Evolutionary conservation across 2,888 invertebrate genomes (phyloP).

Genomic region (Drosophila picticornis): DNA sequence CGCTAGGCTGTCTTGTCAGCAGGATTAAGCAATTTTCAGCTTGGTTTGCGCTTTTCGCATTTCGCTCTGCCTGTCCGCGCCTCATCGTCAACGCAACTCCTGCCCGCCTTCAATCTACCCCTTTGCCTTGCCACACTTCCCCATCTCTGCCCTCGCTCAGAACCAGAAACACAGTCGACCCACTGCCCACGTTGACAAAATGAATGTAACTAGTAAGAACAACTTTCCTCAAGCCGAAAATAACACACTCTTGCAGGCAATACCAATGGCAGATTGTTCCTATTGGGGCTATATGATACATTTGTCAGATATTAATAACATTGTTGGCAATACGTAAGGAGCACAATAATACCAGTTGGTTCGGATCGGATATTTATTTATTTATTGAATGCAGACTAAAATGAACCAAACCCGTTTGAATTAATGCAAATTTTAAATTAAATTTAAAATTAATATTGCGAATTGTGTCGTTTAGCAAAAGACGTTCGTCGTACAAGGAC

Average conservation of each 20-base stretch:
- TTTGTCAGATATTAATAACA: not conserved
- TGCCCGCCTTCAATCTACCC: conserved; percentile 1
- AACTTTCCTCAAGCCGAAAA: not conserved
- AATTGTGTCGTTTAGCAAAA: not conserved
- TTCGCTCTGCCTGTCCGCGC: conserved; percentile 63
- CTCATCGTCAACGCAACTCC: conserved; percentile 50
- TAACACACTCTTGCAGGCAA: not conserved
- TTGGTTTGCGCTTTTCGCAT: conserved; percentile 71
- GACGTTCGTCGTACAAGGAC: not conserved
- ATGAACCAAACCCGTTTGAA: not conserved
- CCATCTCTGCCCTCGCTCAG: not conserved
- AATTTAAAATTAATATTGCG: not conserved
- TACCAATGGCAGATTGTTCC: not conserved
- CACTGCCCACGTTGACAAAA: conserved; percentile 73
- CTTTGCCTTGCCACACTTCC: not conserved
- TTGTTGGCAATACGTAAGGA: not conserved
- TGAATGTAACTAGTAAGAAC: conserved; percentile 9
- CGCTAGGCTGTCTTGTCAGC: conserved; percentile 74
- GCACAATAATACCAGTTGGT: not conserved
- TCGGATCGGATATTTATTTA: not conserved
- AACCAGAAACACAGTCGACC: conserved; percentile 32
- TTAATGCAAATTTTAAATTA: not conserved
- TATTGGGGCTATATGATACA: not conserved
- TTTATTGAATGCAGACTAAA: not conserved
- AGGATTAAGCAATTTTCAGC: conserved; percentile 81